Percentiles rank a stretch among this genome's conserved stretches.
phyloP scores from a whole-genome alignment of 92 coral and sea anemone species.

The Porites lobata region DNA sequence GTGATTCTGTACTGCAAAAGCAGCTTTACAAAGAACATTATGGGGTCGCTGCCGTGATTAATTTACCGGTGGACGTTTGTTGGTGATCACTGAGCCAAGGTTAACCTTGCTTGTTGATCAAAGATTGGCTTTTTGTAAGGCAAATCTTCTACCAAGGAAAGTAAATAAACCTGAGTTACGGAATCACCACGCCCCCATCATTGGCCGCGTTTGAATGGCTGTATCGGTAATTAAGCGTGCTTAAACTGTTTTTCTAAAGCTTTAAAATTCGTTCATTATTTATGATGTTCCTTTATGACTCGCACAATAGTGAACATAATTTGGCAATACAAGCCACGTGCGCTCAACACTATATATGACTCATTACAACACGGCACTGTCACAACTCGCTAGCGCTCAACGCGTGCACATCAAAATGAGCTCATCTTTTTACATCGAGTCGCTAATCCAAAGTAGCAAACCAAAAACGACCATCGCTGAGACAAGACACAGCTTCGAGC shows the following conservation, averaged over 20 bases:
- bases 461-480: constrained; percentile 79
- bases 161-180: constrained; percentile 18
- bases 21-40: constrained; percentile 81
- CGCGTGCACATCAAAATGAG: constrained; percentile 74
- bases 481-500: constrained; percentile 80
- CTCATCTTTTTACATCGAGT: constrained; percentile 97
- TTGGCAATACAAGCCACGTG: constrained; percentile 88
- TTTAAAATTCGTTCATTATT: constrained; percentile 98
- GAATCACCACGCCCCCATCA: constrained; percentile 53
- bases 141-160: constrained; percentile 12
- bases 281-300: constrained; percentile 90
- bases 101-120: constrained; percentile 15
- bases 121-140: constrained; percentile 9
- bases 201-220: constrained; percentile 62
- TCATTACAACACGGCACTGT: constrained; percentile 51
- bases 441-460: constrained; percentile 92
- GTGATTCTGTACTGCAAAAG: constrained; percentile 70
- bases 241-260: constrained; percentile 94
- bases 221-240: constrained; percentile 90
- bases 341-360: constrained; percentile 65
- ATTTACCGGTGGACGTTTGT: constrained; percentile 34
- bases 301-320: constrained; percentile 93
- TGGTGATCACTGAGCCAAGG: constrained; percentile 8
- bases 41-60: constrained; percentile 62
- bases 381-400: constrained; percentile 57